phyloP scores from a whole-genome alignment of 2,888 invertebrate species.

The Nymphalis c-album region DNA sequence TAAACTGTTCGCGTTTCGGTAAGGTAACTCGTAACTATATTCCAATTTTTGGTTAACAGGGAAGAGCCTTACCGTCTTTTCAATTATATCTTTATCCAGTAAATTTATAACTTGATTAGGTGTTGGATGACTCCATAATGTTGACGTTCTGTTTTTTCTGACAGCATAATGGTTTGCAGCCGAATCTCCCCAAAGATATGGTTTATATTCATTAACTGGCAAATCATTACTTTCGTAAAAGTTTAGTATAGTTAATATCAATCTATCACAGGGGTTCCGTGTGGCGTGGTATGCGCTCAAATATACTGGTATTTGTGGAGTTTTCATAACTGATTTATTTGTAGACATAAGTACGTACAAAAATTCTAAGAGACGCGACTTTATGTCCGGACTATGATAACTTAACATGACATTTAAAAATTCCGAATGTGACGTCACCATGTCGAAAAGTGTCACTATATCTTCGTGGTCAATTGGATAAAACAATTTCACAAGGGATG shows the following conservation, averaged over 20 bases:
- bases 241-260: slow-evolving; percentile 84
- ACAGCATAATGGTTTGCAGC: slow-evolving; percentile 90
- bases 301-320: slow-evolving; percentile 87
- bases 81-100: slow-evolving; percentile 84
- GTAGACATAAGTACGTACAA: slow-evolving; percentile 83
- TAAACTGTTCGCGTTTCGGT: slow-evolving; percentile 39
- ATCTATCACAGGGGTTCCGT: slow-evolving; percentile 85
- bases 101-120: slow-evolving; percentile 87
- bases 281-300: slow-evolving; percentile 90
- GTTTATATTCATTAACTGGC: slow-evolving; percentile 85
- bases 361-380: slow-evolving; percentile 84
- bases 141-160: slow-evolving; percentile 75
- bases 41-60: slow-evolving; percentile 84
- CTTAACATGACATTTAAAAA: slow-evolving; percentile 86
- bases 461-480: slow-evolving; percentile 75
- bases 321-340: slow-evolving; percentile 84
- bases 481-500: slow-evolving; percentile 79
- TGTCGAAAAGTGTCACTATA: slow-evolving; percentile 84
- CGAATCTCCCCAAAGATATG: slow-evolving; percentile 91
- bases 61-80: slow-evolving; percentile 86
- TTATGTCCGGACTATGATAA: slow-evolving; percentile 69
- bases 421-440: slow-evolving; percentile 89
- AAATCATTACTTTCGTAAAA: slow-evolving; percentile 86
- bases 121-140: slow-evolving; percentile 86
- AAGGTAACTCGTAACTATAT: slow-evolving; percentile 64